phyloP scores from a whole-genome alignment of 2,797 vertebrate species.

The Hemitrygon akajei region DNA sequence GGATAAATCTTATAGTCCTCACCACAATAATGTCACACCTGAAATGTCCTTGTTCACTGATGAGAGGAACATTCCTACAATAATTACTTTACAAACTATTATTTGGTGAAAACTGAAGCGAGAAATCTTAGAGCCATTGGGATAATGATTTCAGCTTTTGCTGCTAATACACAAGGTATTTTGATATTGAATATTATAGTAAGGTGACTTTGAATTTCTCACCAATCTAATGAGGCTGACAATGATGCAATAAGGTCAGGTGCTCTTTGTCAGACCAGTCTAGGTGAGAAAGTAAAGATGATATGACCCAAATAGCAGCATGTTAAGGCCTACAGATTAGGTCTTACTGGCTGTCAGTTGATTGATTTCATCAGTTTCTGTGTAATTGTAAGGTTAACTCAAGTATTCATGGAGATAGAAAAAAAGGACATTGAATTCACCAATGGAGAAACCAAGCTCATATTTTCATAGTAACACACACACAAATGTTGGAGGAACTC shows the following conservation, averaged over 20 bases:
- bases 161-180: slow-evolving; percentile 2
- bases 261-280: slow-evolving; percentile 48
- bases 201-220: slow-evolving; percentile 38
- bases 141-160: slow-evolving; percentile 11
- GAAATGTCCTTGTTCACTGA: background rate
- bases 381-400: slow-evolving; percentile 42
- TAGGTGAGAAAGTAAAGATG: slow-evolving; percentile 43
- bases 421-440: slow-evolving; percentile 42
- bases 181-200: background rate
- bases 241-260: slow-evolving; percentile 47
- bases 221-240: slow-evolving; percentile 41
- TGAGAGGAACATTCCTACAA: slow-evolving; percentile 26
- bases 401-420: slow-evolving; percentile 37
- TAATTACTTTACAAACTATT: slow-evolving; percentile 21
- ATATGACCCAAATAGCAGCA: slow-evolving; percentile 43
- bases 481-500: too few relatives aligned
- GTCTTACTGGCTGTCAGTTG: slow-evolving; percentile 47
- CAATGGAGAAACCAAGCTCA: background rate
- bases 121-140: background rate
- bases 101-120: slow-evolving; percentile 24
- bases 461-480: background rate
- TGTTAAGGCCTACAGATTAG: slow-evolving; percentile 43
- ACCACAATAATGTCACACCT: slow-evolving; percentile 31
- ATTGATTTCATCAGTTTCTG: slow-evolving; percentile 42
- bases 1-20: slow-evolving; percentile 41